Base-by-base conservation (phyloP, 1,140 invertebrate species). In the Nasonia vitripennis region DNA sequence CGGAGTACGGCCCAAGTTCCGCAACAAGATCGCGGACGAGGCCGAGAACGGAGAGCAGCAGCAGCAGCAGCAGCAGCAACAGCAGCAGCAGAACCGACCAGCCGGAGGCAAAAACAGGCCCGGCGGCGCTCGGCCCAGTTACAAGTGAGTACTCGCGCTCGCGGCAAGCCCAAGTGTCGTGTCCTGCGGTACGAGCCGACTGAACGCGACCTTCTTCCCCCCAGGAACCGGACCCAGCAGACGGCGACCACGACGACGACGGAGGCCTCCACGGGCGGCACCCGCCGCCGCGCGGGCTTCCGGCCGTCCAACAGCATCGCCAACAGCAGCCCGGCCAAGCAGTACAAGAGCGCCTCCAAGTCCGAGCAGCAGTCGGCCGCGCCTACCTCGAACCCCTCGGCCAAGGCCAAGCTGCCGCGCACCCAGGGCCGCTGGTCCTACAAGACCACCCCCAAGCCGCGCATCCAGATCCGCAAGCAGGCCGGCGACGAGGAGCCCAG, bases 361-460 rank as follows among this genome's bases (percentile, higher is more conserved):
- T 90, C 85, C 34, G 91, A 90, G 80, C 90, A 92, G 0, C 87
- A 87, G 17, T 68, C 84, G 14, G 17, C 84, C 1, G 87, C 86
- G 10, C 34, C 88, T 0, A 62, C 84, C 10, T 12, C 75, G 1
- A 68, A 37, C 41, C 87, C 90, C 0, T 37, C 91, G 23, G 90
- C 90, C 7, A 97, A 97, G 92, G 96, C 96, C 87, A 97, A 97
- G 90, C 91, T 97, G 20, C 96, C 96, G 81, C 94, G 96, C 78
- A 94, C 96, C 0, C 96, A 96, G 71, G 96, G 96, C 48, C 95
- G 97, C 86, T 98, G 97, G 97, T 96, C 97, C 81, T 98, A 97
- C 90, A 98, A 97, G 91, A 97, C 97, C 0, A 96, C 97, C 2
- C 96, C 97, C 0, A 98, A 97, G 90, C 97, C 97, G 3, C 95